Evolutionary conservation across 2,888 invertebrate genomes (phyloP).

Genomic region (Tipula confusa): DNA sequence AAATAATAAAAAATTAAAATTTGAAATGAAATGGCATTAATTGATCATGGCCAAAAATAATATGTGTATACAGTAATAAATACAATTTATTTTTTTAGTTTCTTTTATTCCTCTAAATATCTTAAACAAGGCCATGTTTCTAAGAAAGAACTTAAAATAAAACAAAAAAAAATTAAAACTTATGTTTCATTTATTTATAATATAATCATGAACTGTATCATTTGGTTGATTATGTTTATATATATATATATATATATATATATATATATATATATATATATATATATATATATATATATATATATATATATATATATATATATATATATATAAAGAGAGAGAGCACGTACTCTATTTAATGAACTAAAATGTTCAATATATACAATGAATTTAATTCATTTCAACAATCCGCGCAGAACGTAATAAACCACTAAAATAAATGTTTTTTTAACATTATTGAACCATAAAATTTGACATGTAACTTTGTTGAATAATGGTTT

Average conservation of each 20-base stretch:
- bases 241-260: no score
- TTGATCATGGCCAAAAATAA: conserved; percentile 12
- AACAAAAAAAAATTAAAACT: neutral
- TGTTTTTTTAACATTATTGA: neutral
- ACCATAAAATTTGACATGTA: neutral
- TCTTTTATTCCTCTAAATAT: conserved; percentile 25
- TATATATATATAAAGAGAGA: no score
- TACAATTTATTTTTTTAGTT: neutral
- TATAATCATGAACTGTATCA: conserved; percentile 6
- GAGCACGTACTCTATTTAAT: neutral
- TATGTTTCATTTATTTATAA: neutral
- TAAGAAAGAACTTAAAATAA: neutral
- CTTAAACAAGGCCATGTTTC: neutral
- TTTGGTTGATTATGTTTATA: neutral
- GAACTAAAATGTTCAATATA: neutral
- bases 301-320: no score
- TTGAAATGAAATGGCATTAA: conserved; percentile 13
- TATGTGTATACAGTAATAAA: neutral
- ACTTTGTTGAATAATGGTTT: neutral
- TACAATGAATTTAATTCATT: conserved; percentile 3
- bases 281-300: no score
- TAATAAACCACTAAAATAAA: neutral
- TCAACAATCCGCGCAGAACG: neutral
- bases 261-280: no score
- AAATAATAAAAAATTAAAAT: neutral